Conservation (phyloP, 2,888 invertebrate genomes). For the Luperina nickerlii region DNA sequence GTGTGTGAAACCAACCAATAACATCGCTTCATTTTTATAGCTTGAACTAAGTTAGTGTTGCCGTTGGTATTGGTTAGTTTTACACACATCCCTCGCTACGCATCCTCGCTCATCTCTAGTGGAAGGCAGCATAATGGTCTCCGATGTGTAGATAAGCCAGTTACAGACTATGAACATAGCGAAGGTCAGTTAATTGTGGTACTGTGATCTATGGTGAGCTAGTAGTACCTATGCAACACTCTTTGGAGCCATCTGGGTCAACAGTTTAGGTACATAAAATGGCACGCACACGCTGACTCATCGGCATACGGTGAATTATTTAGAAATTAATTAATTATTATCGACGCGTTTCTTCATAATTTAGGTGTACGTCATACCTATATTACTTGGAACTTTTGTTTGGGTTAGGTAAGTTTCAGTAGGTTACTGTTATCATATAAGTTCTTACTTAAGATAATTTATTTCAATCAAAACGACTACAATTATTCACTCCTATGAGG, state of each 20-base stretch:
- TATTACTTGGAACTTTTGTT: conserved; percentile 35
- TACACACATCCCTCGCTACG: too few relatives aligned
- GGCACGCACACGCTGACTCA: conserved; percentile 77
- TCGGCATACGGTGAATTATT: conserved; percentile 71
- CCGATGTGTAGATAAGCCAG: conserved; percentile 56
- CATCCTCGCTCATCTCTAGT: too few relatives aligned
- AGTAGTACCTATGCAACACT: conserved; percentile 20
- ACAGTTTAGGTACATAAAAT: conserved; percentile 78
- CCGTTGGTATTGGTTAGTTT: too few relatives aligned
- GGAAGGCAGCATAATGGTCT: conserved; percentile 7
- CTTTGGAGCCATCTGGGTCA: conserved; percentile 78
- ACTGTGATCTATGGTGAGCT: conserved; percentile 48
- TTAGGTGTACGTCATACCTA: conserved; percentile 57
- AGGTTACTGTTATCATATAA: background rate
- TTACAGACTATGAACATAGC: conserved; percentile 47
- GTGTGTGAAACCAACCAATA: too few relatives aligned
- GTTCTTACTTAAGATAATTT: background rate
- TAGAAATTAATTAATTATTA: conserved; percentile 71
- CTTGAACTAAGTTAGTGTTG: too few relatives aligned
- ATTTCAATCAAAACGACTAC: background rate
- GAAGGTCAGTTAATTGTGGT: conserved; percentile 58
- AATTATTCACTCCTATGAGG: background rate
- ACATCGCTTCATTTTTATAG: too few relatives aligned
- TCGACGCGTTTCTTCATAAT: conserved; percentile 55
- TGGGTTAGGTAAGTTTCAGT: conserved; percentile 2